These are phyloP conservation scores for Trematomus loennbergii DNA, from an alignment of 2,113 vertebrate species.

Conservation along the genomic window DNA sequence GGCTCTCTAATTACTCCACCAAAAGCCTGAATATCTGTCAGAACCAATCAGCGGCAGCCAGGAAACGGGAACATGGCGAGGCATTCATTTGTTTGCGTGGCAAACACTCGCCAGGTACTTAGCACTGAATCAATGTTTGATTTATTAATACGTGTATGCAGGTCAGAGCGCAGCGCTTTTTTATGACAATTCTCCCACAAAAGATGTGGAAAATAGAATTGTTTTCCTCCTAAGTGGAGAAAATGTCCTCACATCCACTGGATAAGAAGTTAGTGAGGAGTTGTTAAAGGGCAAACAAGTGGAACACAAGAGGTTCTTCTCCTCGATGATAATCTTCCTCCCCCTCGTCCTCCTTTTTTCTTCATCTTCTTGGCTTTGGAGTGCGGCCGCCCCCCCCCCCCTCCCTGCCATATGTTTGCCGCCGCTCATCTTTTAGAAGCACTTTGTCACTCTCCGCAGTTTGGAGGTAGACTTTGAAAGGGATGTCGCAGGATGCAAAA, in stretches of 20 bases:
- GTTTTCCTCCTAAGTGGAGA: background rate
- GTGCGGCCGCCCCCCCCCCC: background rate
- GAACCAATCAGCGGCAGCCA: constrained; percentile 68
- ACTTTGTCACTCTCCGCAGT: constrained; percentile 70
- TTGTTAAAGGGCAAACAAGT: constrained; percentile 40
- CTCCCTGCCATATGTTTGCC: constrained; percentile 52
- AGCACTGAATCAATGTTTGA: constrained; percentile 55
- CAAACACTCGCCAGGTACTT: constrained; percentile 69
- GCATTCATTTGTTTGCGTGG: constrained; percentile 72
- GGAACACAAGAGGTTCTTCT: constrained; percentile 26
- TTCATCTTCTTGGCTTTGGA: constrained; percentile 58
- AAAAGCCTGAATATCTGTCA: constrained; percentile 73
- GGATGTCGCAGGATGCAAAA: constrained; percentile 68
- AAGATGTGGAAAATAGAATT: constrained; percentile 27
- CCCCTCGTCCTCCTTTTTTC: constrained; percentile 8
- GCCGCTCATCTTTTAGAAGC: constrained; percentile 60
- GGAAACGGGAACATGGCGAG: constrained; percentile 61
- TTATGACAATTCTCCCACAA: constrained; percentile 51
- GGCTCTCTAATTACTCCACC: constrained; percentile 74
- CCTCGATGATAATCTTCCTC: constrained; percentile 30
- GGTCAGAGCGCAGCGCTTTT: constrained; percentile 61
- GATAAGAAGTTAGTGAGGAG: constrained; percentile 1
- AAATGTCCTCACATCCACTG: background rate
- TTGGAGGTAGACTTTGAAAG: constrained; percentile 67
- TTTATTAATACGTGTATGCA: constrained; percentile 69